These are phyloP conservation scores for Strix occidentalis DNA, from an alignment of 2,797 vertebrate species.

Conservation along the genomic window DNA sequence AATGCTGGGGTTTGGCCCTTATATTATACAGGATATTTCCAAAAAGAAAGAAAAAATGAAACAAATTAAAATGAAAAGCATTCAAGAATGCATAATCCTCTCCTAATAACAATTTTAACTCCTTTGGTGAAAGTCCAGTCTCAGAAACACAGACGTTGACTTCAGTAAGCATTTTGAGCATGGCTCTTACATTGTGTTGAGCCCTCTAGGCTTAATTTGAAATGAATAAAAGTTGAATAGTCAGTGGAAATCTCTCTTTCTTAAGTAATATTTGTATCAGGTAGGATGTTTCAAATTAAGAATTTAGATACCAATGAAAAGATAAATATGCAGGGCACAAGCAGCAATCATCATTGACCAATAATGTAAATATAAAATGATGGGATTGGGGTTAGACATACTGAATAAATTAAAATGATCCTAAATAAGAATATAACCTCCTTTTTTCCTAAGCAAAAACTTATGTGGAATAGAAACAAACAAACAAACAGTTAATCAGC, in stretches of 20 bases:
- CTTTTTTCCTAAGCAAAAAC: background rate
- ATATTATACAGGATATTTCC: background rate
- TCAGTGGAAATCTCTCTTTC: background rate
- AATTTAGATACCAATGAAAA: background rate
- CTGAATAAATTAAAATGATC: background rate
- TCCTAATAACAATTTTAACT: background rate
- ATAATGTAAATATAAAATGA: background rate
- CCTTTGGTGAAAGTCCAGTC: background rate
- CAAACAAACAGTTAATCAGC: background rate
- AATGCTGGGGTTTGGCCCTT: background rate
- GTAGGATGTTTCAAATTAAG: background rate
- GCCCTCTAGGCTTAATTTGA: background rate
- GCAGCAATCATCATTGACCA: background rate
- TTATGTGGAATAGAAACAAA: background rate
- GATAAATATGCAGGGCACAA: background rate
- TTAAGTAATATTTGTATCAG: background rate
- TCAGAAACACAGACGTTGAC: background rate
- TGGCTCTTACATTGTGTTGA: background rate
- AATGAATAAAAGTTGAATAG: background rate
- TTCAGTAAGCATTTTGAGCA: background rate
- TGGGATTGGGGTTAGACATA: background rate
- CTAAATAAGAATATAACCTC: background rate
- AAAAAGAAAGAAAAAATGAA: background rate
- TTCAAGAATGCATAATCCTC: background rate
- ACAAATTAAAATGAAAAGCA: background rate